Conservation (phyloP, 2,888 invertebrate species). For the Stenurella melanura region DNA sequence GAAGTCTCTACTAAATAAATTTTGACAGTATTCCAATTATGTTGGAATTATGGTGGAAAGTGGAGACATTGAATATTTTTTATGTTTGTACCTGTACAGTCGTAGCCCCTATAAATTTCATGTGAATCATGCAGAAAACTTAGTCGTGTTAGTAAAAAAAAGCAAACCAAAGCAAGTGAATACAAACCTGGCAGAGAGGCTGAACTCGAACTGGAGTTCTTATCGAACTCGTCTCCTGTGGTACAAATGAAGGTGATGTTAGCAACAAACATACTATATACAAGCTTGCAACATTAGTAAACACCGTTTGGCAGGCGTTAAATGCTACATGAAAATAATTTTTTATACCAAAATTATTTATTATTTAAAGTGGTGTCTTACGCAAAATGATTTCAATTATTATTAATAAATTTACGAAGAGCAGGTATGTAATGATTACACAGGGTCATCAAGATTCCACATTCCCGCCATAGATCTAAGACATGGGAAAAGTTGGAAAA, state of each 20-base stretch:
- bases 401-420: background rate
- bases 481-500: too few relatives aligned
- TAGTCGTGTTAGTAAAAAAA: conserved; percentile 59
- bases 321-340: conserved; percentile 26
- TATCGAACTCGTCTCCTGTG: conserved; percentile 80
- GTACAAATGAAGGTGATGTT: conserved; percentile 63
- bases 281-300: conserved; percentile 50
- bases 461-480: too few relatives aligned
- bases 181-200: conserved; percentile 82
- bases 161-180: conserved; percentile 63
- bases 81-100: background rate
- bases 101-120: conserved; percentile 35
- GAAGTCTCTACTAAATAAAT: too few relatives aligned
- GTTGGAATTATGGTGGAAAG: too few relatives aligned
- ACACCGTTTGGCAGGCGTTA: conserved; percentile 38
- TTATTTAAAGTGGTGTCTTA: background rate
- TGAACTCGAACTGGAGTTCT: conserved; percentile 82
- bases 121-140: conserved; percentile 48
- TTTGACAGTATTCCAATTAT: too few relatives aligned
- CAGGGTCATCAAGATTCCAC: too few relatives aligned
- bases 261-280: conserved; percentile 59
- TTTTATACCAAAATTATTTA: background rate
- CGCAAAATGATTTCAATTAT: background rate
- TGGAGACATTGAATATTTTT: background rate
- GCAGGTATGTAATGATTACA: too few relatives aligned